Percentiles rank a stretch among this genome's conserved stretches.
These are phyloP conservation scores for Pantherophis guttatus DNA, from an alignment of 2,113 vertebrate genomes.

Conservation along the genomic window DNA sequence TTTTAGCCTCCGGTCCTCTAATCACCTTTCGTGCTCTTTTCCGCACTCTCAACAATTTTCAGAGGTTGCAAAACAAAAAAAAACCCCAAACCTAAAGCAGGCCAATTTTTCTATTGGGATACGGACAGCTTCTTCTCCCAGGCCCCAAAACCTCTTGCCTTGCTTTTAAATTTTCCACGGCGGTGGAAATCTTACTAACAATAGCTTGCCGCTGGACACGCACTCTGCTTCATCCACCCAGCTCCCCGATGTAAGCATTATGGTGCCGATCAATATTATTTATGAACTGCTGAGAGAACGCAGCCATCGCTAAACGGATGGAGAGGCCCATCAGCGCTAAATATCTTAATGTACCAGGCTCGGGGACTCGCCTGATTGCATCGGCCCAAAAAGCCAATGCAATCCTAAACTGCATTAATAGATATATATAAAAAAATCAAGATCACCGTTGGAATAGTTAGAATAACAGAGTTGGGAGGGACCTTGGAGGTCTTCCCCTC, in stretches of 20 bases:
- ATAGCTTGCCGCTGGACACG: no score
- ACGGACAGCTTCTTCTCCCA: not conserved
- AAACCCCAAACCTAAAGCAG: no score
- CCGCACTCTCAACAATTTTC: no score
- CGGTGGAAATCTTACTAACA: not conserved
- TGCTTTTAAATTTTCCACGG: not conserved
- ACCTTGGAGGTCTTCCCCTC: no score
- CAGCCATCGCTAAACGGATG: not conserved
- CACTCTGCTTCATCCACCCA: not conserved
- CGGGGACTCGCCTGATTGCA: not conserved
- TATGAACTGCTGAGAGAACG: not conserved
- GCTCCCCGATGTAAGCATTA: not conserved
- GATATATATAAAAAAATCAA: no score
- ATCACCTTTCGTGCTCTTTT: no score
- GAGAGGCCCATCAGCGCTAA: not conserved
- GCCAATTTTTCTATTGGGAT: no score
- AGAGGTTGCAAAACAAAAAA: no score
- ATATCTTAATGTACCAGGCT: not conserved
- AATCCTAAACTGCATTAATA: not conserved
- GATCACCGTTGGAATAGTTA: not conserved
- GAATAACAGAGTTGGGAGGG: no score
- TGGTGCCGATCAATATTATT: not conserved
- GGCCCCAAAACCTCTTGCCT: not conserved
- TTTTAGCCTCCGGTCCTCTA: no score
- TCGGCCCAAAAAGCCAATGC: no score